Base-by-base conservation (phyloP, 2,888 invertebrate genomes). In the Proisotoma minuta region DNA sequence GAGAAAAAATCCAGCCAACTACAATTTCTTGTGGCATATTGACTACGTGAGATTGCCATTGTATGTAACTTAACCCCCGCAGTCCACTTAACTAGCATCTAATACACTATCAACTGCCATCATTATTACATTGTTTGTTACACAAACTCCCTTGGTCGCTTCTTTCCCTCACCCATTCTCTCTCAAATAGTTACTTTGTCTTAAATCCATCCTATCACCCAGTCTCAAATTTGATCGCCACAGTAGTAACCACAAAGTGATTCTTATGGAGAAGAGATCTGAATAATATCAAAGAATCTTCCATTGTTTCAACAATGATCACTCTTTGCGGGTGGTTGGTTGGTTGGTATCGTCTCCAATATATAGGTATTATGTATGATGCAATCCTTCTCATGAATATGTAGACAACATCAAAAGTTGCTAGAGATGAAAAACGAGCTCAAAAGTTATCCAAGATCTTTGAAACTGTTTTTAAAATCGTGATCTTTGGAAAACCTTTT, bases 81-180 rank as follows among this genome's bases (percentile, higher is more conserved):
- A 50, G 60, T 60, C 59, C 61, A 62, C 58, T 49, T 60, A 60
- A 60, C 58, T 54, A 62, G 43, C 29, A 61, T 64, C 62, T 60
- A 60, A 61, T 63, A 59, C 60, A 54, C 39, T 59, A 64, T 62
- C 60, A 63, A 29, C 26, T n/a, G 5, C 61, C 34, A 34, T 54
- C 63, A 67, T 67, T 61, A 67, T 64, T 67, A 61, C 53, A 63
- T 63, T 66, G 63, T 67, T 63, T 63, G 60, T 49, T 61, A 63
- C 66, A 66, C 57, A 63, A 63, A 63, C 60, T 58, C 63, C 60
- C 54, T 58, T 66, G 65, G 62, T 54, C 56, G 23, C 27, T 59
- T 48, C 24, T 60, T 53, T 52, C 54, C 22, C 54, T 28, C 54
- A 54, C 20, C 52, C 24, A 20, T 52, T 29, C 52, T 43, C 22